A percentile compares a stretch with the other conserved stretches of the same genome.
These are phyloP conservation scores for Pollimyrus isidori DNA, from an alignment of 2,113 vertebrate species.

Conservation along the genomic window DNA sequence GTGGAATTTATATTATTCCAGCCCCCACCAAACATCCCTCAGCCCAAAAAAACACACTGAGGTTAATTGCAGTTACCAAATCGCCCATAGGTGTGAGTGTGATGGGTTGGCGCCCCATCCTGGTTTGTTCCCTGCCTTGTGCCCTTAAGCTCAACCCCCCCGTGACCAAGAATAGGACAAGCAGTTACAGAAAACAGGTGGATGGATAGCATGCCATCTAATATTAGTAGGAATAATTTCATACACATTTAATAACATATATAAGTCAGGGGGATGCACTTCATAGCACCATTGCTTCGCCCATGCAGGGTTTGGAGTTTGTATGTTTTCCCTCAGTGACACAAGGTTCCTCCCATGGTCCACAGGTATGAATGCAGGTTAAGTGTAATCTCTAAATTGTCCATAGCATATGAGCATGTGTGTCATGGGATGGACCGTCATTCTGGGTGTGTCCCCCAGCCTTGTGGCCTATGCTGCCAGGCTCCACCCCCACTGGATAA, in stretches of 20 bases:
- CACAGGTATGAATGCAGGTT: neutral
- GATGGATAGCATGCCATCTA: neutral
- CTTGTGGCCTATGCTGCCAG: neutral
- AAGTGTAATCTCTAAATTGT: neutral
- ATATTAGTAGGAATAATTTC: neutral
- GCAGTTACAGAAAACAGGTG: neutral
- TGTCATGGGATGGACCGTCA: neutral
- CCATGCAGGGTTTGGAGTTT: neutral
- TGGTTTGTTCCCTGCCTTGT: neutral
- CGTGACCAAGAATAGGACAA: neutral
- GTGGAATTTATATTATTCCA: neutral
- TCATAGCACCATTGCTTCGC: neutral
- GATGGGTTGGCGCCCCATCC: neutral
- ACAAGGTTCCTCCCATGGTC: neutral
- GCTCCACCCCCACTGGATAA: neutral
- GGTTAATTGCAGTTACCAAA: neutral
- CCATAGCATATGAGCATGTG: neutral
- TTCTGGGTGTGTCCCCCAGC: neutral
- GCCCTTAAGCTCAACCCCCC: neutral
- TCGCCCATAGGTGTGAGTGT: neutral
- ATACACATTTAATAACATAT: neutral
- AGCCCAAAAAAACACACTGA: neutral
- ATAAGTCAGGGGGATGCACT: neutral
- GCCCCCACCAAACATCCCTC: no score
- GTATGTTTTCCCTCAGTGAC: neutral